Conservation (phyloP, 2,797 vertebrate genomes). For the Urosaurus nigricauda region DNA sequence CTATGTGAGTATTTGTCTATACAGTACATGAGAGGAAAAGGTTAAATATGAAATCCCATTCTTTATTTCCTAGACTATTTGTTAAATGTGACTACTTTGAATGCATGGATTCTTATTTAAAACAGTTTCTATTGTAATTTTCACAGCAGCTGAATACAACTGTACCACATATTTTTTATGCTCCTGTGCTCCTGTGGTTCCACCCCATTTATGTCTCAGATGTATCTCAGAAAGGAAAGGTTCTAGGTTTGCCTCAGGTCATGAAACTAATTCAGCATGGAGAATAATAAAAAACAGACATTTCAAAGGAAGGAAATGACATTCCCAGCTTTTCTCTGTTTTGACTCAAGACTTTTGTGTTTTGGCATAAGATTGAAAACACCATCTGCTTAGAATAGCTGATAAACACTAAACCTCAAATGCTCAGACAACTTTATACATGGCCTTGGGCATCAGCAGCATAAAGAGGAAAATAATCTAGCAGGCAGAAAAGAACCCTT, state of each 20-base stretch:
- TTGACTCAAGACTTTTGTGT: conserved; percentile 10
- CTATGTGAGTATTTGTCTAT: not conserved
- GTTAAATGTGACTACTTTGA: not conserved
- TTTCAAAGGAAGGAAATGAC: conserved; percentile 64
- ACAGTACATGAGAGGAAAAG: too few species aligned
- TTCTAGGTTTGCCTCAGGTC: conserved; percentile 63
- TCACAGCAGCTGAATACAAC: not conserved
- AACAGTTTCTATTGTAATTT: not conserved
- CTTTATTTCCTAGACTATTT: not conserved
- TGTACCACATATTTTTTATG: conserved; percentile 30
- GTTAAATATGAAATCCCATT: not conserved
- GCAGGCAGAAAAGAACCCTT: conserved; percentile 16
- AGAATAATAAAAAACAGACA: conserved; percentile 63
- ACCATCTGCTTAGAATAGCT: conserved; percentile 23
- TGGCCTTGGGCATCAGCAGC: conserved; percentile 19
- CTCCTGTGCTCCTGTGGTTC: too few species aligned
- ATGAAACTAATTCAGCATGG: conserved; percentile 70
- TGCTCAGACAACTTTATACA: conserved; percentile 41
- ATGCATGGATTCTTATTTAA: not conserved
- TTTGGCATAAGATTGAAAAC: conserved; percentile 31
- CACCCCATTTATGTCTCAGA: conserved; percentile 50
- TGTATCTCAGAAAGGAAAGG: conserved; percentile 65
- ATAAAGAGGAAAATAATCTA: conserved; percentile 17
- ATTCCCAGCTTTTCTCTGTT: conserved; percentile 52
- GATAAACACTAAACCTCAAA: conserved; percentile 45